A percentile compares a stretch with the other conserved stretches of the same genome.
Conservation (phyloP, 1,140 invertebrate genomes). For the Cydia amplana region DNA sequence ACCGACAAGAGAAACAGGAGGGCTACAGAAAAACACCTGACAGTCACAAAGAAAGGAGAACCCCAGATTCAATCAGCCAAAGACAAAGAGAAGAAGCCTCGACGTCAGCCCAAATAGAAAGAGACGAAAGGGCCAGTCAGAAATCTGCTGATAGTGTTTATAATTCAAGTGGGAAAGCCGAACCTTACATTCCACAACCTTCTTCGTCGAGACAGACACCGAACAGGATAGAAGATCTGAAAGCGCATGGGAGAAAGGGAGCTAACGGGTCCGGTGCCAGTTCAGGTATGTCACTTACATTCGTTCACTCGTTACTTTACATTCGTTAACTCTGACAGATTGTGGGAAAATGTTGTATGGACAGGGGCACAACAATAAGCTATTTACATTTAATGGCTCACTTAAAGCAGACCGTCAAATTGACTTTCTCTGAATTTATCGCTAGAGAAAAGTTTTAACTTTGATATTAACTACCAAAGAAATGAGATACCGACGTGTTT, state of each 20-base stretch:
- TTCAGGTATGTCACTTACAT: conserved; percentile 69
- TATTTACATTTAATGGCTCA: conserved; percentile 1
- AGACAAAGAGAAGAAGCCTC: conserved; percentile 61
- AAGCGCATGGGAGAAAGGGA: conserved; percentile 67
- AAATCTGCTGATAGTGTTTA: conserved; percentile 74
- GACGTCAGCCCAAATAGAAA: conserved; percentile 52
- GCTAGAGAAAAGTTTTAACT: background rate
- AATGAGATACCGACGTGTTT: too few species aligned
- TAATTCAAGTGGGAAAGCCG: conserved; percentile 67
- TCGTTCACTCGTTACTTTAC: background rate
- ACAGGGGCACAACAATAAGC: background rate
- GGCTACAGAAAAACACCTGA: conserved; percentile 68
- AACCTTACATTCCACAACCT: conserved; percentile 62
- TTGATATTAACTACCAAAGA: too few species aligned
- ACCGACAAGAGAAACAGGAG: conserved; percentile 60
- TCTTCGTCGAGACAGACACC: conserved; percentile 73
- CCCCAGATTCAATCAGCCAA: conserved; percentile 64
- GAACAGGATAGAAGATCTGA: conserved; percentile 73
- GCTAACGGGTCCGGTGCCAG: conserved; percentile 68
- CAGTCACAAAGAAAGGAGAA: conserved; percentile 54
- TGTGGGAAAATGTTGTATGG: background rate
- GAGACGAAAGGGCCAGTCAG: conserved; percentile 71
- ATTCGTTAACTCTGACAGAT: background rate
- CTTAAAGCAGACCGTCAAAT: background rate
- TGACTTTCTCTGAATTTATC: background rate